phyloP scores from a whole-genome alignment of 2,797 vertebrate genomes.

The Falco concolor region DNA sequence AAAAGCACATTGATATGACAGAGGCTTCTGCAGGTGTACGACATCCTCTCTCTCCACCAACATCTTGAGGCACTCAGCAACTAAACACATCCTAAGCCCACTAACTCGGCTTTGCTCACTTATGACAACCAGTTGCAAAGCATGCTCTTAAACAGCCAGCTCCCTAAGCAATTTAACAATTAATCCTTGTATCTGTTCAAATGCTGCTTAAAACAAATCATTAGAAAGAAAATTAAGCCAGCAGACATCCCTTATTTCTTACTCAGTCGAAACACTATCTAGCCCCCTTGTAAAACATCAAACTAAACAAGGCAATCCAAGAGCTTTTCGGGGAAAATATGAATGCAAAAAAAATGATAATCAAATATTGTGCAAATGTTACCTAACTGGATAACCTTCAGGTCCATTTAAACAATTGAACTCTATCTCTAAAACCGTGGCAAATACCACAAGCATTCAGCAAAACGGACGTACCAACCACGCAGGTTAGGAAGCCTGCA shows the following conservation, averaged over 20 bases:
- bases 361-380: background rate
- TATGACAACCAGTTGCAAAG: background rate
- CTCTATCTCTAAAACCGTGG: accelerated
- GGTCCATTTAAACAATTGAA: background rate
- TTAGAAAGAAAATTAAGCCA: background rate
- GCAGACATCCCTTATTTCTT: too few species aligned
- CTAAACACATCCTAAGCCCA: background rate
- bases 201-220: background rate
- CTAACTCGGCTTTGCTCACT: background rate
- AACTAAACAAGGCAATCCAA: background rate
- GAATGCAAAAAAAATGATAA: background rate
- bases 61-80: background rate
- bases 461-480: background rate
- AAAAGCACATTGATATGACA: accelerated
- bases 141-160: background rate
- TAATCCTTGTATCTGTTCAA: background rate
- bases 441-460: background rate
- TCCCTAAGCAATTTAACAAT: background rate
- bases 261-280: background rate
- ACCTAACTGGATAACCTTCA: background rate
- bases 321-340: background rate
- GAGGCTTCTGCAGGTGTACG: background rate
- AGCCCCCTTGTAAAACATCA: accelerated
- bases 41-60: background rate
- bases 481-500: background rate